Conservation (phyloP, 2,113 vertebrate genomes). For the Sula dactylatra region DNA sequence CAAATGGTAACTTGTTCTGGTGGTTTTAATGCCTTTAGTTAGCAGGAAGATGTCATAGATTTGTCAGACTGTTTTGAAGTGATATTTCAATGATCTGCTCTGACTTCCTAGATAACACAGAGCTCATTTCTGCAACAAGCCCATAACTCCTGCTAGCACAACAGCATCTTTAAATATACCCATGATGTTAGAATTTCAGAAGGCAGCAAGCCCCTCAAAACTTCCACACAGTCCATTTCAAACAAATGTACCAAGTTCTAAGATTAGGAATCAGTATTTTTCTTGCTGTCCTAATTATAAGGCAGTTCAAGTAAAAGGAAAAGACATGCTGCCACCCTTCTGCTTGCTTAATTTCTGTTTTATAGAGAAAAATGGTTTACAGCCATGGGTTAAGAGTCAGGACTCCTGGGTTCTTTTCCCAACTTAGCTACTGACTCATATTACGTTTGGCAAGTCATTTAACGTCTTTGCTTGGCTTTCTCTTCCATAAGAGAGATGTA, state of each 20-base stretch:
- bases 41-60: background rate
- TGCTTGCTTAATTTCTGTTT: constrained; percentile 15
- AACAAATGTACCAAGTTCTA: background rate
- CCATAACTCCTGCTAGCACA: background rate
- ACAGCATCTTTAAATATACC: background rate
- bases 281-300: background rate
- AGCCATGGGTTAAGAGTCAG: constrained; percentile 43
- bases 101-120: background rate
- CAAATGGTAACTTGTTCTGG: background rate
- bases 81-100: background rate
- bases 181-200: background rate
- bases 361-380: constrained; percentile 45
- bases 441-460: constrained; percentile 43
- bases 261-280: background rate
- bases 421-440: constrained; percentile 51
- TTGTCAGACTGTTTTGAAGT: background rate
- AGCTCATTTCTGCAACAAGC: background rate
- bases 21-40: background rate
- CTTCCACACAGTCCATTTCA: background rate
- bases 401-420: constrained; percentile 50
- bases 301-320: background rate
- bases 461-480: constrained; percentile 48
- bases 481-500: background rate
- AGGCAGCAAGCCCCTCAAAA: background rate
- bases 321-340: background rate